phyloP scores from a whole-genome alignment of 1,140 invertebrate species.

The Pseudomyrmex sp. region DNA sequence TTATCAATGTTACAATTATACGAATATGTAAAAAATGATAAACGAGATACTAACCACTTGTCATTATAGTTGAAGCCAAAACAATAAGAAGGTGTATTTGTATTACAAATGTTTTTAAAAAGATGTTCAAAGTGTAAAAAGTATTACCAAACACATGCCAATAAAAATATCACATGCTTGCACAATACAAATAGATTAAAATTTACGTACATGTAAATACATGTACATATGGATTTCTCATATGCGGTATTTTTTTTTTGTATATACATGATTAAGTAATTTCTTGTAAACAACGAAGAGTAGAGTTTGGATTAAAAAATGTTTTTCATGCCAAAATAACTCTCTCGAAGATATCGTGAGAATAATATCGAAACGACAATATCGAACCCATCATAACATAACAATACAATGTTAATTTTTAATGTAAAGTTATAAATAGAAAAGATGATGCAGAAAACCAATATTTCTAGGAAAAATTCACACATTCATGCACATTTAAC shows the following conservation, averaged over 20 bases:
- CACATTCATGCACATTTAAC: conserved; percentile 55
- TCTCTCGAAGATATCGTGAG: conserved; percentile 16
- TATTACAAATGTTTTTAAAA: too few relatives aligned
- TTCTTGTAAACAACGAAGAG: neutral
- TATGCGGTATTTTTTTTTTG: too few relatives aligned
- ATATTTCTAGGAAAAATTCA: conserved; percentile 39
- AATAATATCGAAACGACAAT: conserved; percentile 6
- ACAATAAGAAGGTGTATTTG: neutral
- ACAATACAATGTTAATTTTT: conserved; percentile 32
- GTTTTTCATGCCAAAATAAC: conserved; percentile 43
- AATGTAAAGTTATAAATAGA: conserved; percentile 13
- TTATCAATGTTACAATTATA: conserved; percentile 33
- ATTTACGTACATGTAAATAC: too few relatives aligned
- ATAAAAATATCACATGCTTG: too few relatives aligned
- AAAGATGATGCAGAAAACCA: conserved; percentile 25
- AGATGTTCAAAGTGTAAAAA: too few relatives aligned
- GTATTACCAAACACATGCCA: too few relatives aligned
- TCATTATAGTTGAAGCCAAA: neutral
- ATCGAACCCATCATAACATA: neutral
- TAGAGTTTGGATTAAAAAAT: conserved; percentile 35
- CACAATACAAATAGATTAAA: too few relatives aligned
- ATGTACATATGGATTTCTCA: too few relatives aligned
- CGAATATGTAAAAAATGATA: conserved; percentile 20
- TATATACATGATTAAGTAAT: too few relatives aligned
- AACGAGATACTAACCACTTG: neutral